These are phyloP conservation scores for Paraescarpia echinospica DNA, from an alignment of 1,140 invertebrate species.

Conservation along the genomic window DNA sequence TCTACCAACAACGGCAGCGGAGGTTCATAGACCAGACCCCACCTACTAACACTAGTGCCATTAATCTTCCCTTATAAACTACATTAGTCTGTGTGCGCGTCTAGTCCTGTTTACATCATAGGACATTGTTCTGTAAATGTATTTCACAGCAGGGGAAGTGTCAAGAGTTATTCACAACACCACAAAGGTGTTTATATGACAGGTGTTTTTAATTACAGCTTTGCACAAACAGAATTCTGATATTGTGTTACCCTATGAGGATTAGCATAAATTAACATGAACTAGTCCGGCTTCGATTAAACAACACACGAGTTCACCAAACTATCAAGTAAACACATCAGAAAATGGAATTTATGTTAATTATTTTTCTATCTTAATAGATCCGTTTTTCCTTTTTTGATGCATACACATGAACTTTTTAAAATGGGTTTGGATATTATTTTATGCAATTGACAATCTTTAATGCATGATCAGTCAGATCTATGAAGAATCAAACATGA, in stretches of 20 bases:
- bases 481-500: background rate
- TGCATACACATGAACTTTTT: background rate
- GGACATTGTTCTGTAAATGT: background rate
- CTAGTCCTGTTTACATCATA: constrained; percentile 1
- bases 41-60: background rate
- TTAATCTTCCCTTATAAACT: background rate
- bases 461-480: background rate
- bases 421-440: background rate
- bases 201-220: background rate
- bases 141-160: background rate
- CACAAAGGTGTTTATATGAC: background rate
- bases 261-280: background rate
- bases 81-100: background rate
- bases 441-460: background rate
- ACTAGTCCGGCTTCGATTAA: background rate
- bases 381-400: background rate
- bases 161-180: background rate
- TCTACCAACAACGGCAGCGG: background rate
- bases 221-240: background rate
- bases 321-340: background rate
- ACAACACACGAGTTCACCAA: background rate
- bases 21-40: background rate
- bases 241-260: background rate
- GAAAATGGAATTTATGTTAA: background rate
- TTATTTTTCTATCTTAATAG: background rate